These are phyloP conservation scores for Himalopsyche anomala DNA, from an alignment of 2,888 invertebrate genomes.

Conservation along the genomic window DNA sequence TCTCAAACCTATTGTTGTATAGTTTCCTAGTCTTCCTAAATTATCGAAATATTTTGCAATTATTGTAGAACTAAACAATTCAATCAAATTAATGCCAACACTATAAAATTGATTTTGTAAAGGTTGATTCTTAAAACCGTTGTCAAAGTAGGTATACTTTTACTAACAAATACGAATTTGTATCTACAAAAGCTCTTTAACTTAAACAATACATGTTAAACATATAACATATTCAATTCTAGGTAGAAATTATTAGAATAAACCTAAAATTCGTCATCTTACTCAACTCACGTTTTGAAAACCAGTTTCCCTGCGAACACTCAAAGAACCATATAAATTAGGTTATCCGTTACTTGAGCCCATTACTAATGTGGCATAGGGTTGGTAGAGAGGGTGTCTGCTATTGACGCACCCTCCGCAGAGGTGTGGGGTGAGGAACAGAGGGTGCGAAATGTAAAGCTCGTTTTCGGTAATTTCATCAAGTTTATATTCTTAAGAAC, in stretches of 20 bases:
- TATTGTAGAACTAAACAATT: too few species aligned
- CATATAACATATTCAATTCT: not conserved
- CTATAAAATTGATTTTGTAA: too few species aligned
- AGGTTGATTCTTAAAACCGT: too few species aligned
- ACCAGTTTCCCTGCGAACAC: not conserved
- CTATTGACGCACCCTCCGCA: not conserved
- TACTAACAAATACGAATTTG: too few species aligned
- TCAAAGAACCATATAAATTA: constrained; percentile 20
- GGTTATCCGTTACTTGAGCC: constrained; percentile 34
- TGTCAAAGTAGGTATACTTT: too few species aligned
- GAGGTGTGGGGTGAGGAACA: not conserved
- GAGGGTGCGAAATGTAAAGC: constrained; percentile 20
- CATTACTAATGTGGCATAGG: constrained; percentile 18
- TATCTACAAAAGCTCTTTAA: too few species aligned
- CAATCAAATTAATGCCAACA: too few species aligned
- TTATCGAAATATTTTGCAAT: too few species aligned
- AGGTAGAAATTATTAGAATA: not conserved
- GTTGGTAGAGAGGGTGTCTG: not conserved
- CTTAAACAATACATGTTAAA: too few species aligned
- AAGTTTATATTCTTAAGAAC: constrained; percentile 26
- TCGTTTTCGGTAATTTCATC: constrained; percentile 26
- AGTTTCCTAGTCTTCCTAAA: too few species aligned
- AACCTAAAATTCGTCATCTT: not conserved
- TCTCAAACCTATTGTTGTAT: too few species aligned
- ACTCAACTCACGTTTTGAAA: not conserved